Evolutionary conservation across 1,140 invertebrate genomes (phyloP).

Genomic region (Grapholita molesta): DNA sequence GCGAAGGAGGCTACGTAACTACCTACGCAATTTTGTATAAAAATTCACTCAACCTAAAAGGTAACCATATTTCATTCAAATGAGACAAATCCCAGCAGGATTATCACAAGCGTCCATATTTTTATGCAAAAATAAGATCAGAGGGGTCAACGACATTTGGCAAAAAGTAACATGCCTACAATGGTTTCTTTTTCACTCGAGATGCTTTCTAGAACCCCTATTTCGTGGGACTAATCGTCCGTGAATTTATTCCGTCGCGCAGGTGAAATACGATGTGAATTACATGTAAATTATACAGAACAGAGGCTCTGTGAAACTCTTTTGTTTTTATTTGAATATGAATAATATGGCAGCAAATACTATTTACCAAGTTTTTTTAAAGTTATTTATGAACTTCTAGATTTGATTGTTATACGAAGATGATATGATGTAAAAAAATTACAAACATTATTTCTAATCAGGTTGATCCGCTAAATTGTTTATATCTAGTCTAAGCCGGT

Average conservation of each 20-base stretch:
- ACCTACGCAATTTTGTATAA: background rate
- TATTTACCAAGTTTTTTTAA: too few relatives aligned
- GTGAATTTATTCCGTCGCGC: constrained; percentile 1
- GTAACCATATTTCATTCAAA: background rate
- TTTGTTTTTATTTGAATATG: background rate
- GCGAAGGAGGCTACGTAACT: background rate
- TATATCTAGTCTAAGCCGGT: too few relatives aligned
- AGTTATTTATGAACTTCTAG: too few relatives aligned
- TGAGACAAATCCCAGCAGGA: background rate
- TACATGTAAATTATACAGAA: constrained; percentile 11
- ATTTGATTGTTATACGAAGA: too few relatives aligned
- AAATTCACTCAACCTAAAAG: background rate
- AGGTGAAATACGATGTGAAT: constrained; percentile 11
- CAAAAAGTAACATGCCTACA: background rate
- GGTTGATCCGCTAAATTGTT: too few relatives aligned
- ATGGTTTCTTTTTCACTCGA: background rate
- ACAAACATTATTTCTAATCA: too few relatives aligned
- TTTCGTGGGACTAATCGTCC: background rate
- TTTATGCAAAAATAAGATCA: background rate
- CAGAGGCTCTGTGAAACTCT: background rate
- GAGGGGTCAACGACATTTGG: background rate
- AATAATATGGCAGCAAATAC: too few relatives aligned
- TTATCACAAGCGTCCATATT: background rate
- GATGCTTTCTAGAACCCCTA: background rate
- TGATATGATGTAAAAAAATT: too few relatives aligned